These are phyloP conservation scores for Psephotus haematonotus DNA, from an alignment of 2,113 vertebrate species.

Conservation along the genomic window DNA sequence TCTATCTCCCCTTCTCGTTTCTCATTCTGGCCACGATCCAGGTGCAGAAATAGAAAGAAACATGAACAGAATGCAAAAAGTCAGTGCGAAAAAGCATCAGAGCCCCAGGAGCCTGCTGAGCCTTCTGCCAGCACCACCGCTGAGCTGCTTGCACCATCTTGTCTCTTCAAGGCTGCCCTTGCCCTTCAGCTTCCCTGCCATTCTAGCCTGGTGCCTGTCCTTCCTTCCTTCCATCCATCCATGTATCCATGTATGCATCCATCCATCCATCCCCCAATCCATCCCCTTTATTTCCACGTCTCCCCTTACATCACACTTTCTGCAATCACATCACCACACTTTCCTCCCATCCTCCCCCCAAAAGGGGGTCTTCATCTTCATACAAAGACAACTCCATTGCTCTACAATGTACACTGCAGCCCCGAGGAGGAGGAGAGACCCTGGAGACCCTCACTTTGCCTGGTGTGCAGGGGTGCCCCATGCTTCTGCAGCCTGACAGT, in stretches of 20 bases:
- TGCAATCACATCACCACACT: rapidly evolving
- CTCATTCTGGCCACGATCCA: slow-evolving; percentile 38
- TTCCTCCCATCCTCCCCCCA: neutral
- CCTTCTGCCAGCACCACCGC: neutral
- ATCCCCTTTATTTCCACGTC: too few species aligned
- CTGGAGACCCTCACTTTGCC: neutral
- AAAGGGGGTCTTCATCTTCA: neutral
- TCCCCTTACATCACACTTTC: neutral
- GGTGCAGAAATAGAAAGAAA: slow-evolving; percentile 41
- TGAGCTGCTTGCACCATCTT: neutral
- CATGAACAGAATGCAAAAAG: slow-evolving; percentile 9
- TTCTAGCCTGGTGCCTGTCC: neutral
- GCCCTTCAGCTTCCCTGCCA: neutral
- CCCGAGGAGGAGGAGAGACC: neutral
- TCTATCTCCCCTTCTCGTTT: neutral
- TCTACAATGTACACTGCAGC: rapidly evolving
- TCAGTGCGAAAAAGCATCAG: neutral
- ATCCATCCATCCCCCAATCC: neutral
- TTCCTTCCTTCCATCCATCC: neutral
- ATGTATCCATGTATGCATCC: neutral
- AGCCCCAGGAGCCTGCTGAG: neutral
- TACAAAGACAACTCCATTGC: neutral
- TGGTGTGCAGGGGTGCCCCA: neutral
- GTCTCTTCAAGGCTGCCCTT: neutral
- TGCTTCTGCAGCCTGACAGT: neutral